Evolutionary conservation across 2,113 vertebrate genomes (phyloP), one percentile per base, ranked within the genome.

Genomic region (Campylorhamphus procurvoides): DNA sequence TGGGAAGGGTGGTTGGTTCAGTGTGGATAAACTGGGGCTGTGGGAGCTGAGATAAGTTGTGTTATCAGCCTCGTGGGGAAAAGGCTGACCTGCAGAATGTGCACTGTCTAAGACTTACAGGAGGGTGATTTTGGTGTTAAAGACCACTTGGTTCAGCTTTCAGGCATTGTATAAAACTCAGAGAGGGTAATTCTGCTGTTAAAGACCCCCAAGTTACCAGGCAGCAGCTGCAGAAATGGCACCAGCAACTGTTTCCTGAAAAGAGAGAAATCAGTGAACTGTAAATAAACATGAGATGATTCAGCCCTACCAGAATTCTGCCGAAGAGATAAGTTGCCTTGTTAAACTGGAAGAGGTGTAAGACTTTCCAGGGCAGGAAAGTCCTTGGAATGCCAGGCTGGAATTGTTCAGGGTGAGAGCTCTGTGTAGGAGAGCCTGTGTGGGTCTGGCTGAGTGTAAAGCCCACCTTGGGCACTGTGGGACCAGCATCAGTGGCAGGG

Each of bases 121-220:
- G 44, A 67, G 4, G 28, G 19, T 4, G 8, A 35, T 59, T 75
- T 37, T 71, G 17, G 18, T 62, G 7, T 53, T 60, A 15, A 62
- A 80, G 46, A 19, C 18, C 42, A 74, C 39, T 46, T 46, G 20
- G 16, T 12, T 7, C 37, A 42, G 25, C 25, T 90, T 72, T 80
- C 9, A 2, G 49, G 12, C 1, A 0, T 39, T 12, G 10, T 16
- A 0, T 35, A 12, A 55, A 12, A 14, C 66, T 55, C 10, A 3
- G 2, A 42, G 44, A 62, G 4, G 25, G 22, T 5, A 7, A 39
- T 59, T 78, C 42, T 67, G 17, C 16, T 63, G 7, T 50, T 60
- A 14, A 62, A 77, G 50, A 19, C 18, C 39, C 69, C 35, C 13
- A 13, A 35, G 33, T 75, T 63, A 67, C 12, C 12, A 42, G 44